A percentile compares a stretch with the other conserved stretches of the same genome.
Evolutionary conservation across 2,888 invertebrate species (phyloP).

Genomic region (Rhodophaea formosa): DNA sequence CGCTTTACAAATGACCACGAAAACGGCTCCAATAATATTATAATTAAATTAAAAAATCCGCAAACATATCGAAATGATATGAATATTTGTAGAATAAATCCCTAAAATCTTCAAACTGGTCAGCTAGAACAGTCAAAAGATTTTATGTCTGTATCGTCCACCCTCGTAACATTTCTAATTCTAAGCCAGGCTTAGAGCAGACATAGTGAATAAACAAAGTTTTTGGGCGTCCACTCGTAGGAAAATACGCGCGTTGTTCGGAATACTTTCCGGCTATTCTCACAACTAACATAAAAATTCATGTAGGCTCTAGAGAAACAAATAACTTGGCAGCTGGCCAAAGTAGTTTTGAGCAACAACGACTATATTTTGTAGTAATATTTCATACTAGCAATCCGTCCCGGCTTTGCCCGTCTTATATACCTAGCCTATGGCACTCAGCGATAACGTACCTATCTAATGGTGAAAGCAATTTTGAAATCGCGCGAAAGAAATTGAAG

Average conservation of each 20-base stretch:
- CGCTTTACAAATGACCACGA: too few species aligned
- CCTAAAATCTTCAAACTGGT: neutral
- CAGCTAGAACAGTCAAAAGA: neutral
- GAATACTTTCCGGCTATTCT: neutral
- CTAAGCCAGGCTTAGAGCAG: neutral
- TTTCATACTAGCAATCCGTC: too few species aligned
- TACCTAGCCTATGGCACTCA: too few species aligned
- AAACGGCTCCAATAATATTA: too few species aligned
- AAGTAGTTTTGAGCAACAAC: neutral
- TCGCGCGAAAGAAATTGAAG: too few species aligned
- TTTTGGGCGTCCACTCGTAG: neutral
- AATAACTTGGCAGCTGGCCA: neutral
- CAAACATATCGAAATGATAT: too few species aligned
- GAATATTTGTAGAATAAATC: too few species aligned
- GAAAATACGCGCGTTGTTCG: neutral
- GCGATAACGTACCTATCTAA: too few species aligned
- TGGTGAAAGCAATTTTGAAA: too few species aligned
- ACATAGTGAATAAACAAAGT: neutral
- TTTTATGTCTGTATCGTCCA: neutral
- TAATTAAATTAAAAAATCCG: too few species aligned
- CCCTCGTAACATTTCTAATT: neutral
- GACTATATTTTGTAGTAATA: neutral
- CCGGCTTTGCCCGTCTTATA: too few species aligned
- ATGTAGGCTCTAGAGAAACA: neutral
- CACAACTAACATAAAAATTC: neutral